Evolutionary conservation across 30 jellyfish, hydroid and myxozoan species (phyloP).

Genomic region (Sanderia malayensis): DNA sequence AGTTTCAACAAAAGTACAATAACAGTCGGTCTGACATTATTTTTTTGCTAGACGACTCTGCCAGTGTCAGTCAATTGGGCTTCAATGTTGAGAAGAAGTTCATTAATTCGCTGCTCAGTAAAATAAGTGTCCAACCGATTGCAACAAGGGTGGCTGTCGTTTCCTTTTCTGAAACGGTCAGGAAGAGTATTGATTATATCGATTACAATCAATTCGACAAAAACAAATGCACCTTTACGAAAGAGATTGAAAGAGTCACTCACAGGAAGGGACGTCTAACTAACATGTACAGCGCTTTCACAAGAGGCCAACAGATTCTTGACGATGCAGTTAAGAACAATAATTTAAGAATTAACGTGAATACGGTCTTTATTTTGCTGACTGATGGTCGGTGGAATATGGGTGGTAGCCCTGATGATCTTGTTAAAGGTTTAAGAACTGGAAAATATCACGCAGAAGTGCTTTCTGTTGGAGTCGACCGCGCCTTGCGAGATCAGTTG

Average conservation of each 20-base stretch:
- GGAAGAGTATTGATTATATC: constrained; percentile 70
- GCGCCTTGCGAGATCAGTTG: constrained; percentile 41
- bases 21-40: constrained; percentile 89
- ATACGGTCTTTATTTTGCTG: constrained; percentile 80
- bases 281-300: constrained; percentile 80
- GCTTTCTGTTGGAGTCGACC: constrained; percentile 88
- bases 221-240: constrained; percentile 82
- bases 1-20: constrained; percentile 82
- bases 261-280: constrained; percentile 78
- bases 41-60: constrained; percentile 83
- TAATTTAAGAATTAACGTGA: constrained; percentile 58
- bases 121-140: constrained; percentile 91
- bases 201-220: constrained; percentile 67
- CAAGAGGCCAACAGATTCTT: constrained; percentile 42
- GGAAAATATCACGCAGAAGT: constrained; percentile 61
- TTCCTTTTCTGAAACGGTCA: constrained; percentile 54
- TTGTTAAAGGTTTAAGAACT: constrained; percentile 54
- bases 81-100: constrained; percentile 78
- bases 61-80: constrained; percentile 75
- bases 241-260: constrained; percentile 57
- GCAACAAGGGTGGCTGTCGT: constrained; percentile 87
- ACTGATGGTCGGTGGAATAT: constrained; percentile 92
- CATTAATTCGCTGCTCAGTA: constrained; percentile 73
- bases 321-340: constrained; percentile 48
- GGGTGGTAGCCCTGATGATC: constrained; percentile 77